Evolutionary conservation across 2,888 invertebrate species (phyloP), one percentile per base, ranked within the genome.

Genomic region (Deilephila elpenor): DNA sequence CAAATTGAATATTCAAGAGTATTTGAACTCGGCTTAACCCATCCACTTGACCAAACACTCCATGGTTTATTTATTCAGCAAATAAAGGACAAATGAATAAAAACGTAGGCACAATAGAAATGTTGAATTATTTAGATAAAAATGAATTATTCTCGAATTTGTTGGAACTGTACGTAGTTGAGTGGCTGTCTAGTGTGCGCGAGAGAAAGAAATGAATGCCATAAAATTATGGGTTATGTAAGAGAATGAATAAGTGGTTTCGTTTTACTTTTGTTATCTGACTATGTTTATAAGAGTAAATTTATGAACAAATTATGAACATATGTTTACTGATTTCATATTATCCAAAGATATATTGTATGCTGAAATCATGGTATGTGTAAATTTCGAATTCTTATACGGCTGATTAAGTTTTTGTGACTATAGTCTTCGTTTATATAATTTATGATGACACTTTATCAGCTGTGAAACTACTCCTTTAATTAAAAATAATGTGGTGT

Each of bases 1-100:
- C 74, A 78, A 78, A 74, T 74, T 51, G 76, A 78, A 77, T 78
- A 82, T 80, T 78, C 76, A 77, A 74, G 72, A 75, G 77, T 51
- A 73, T 75, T 74, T 75, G 76, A 71, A 67, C 51, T 25, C 51
- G 17, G 44, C 37, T 62, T 37, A 64, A 64, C 64, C 25, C 20
- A 51, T 25, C 20, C 32, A 32, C 32, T 67, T 51, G 67, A 51
- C 25, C 51, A 51, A 51, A 67, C 51, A 44, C 64, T 51, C n/a
- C 20, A 64, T 25, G 60, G 60, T 61, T 61, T 61, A 32, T 64
- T 67, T 67, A 44, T 44, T 67, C 51, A 51, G 14, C 7, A 51
- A 67, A 51, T 51, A 67, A 44, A 20, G 62, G 62, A 64, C n/a
- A 37, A 34, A n/a, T 7, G 29, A 61, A 61, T 61, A 61, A 32